Base-by-base conservation (phyloP, 2,888 invertebrate genomes). In the Leucoma salicis region DNA sequence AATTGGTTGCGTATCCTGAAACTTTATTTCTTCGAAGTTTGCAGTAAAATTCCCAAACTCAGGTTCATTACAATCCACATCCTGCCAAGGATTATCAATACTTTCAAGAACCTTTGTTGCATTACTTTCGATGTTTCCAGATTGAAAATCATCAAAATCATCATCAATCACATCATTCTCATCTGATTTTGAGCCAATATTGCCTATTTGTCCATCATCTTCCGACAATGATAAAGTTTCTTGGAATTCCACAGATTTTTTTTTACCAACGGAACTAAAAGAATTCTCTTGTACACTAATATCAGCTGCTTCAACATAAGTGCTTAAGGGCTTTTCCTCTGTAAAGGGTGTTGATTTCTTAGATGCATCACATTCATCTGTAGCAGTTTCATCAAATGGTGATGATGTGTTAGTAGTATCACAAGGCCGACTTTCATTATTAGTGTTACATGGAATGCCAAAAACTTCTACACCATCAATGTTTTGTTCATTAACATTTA, bases 101-200 rank as follows among this genome's bases (percentile, higher is more conserved):
- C 52, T 64, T 29, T 73, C 70, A 39, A 77, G 46, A 35, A 69
- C 39, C 46, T 50, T 56, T 40, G 50, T 49, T 42, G 59, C 35
- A 49, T 65, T 60, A 34, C 44, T 55, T 46, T 63, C 59, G 46
- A 72, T 53, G 46, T 53, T 66, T 11, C 71, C 74, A 63, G 82
- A 82, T 66, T 90, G 82, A 56, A 91, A 91, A 50, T 91, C 87
- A 63, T 90, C 84, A 76, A 91, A 91, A 60, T 91, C 87, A 31
- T 81, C 89, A 78, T 91, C 90, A 57, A 90, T 35, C 11, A 29
- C 29, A 1, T 13, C 14, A 41, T 41, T 40, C 45, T 59, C 52
- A 39, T 42, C 42, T 37, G 35, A 18, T 37, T 45, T 28, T 37
- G 25, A 29, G 53, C 33, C 15, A 15, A 11, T 35, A 28, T 21